Conservation (phyloP, 2,888 invertebrate species). For the Drosophila testacea region DNA sequence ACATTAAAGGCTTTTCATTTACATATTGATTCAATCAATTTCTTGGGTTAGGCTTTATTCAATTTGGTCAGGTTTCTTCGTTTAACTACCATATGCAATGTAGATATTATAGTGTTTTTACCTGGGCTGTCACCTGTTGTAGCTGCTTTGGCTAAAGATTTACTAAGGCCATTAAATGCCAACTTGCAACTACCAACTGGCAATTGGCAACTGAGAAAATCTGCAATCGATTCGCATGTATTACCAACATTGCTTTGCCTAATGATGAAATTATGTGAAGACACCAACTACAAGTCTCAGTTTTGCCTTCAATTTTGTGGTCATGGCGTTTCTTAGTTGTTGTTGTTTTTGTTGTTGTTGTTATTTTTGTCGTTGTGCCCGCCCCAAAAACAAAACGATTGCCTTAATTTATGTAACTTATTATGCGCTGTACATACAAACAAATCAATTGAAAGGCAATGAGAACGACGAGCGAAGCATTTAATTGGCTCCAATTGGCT, state of each 20-base stretch:
- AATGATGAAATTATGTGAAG: constrained; percentile 61
- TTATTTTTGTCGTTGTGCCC: constrained; percentile 20
- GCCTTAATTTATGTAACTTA: constrained; percentile 69
- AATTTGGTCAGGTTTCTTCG: constrained; percentile 24
- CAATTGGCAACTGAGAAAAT: constrained; percentile 46
- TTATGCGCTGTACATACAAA: constrained; percentile 45
- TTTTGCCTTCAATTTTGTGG: constrained; percentile 18
- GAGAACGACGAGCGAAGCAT: constrained; percentile 35
- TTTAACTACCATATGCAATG: constrained; percentile 17
- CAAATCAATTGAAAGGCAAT: constrained; percentile 57
- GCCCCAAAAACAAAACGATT: constrained; percentile 35
- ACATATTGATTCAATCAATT: constrained; percentile 6
- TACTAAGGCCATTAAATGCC: constrained; percentile 66
- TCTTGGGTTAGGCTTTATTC: constrained; percentile 1
- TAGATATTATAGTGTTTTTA: constrained; percentile 15
- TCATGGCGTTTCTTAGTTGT: constrained; percentile 11
- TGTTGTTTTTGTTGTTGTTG: constrained; percentile 9
- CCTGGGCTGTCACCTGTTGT: constrained; percentile 44
- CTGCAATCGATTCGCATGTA: constrained; percentile 46
- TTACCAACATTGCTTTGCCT: constrained; percentile 44
- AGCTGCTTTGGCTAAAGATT: constrained; percentile 47
- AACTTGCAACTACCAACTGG: constrained; percentile 34
- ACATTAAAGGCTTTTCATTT: not conserved
- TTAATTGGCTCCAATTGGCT: constrained; percentile 59
- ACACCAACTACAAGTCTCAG: constrained; percentile 12